Percentiles rank a stretch among this genome's conserved stretches.
phyloP scores from a whole-genome alignment of 2,113 vertebrate species.

The Morone saxatilis region DNA sequence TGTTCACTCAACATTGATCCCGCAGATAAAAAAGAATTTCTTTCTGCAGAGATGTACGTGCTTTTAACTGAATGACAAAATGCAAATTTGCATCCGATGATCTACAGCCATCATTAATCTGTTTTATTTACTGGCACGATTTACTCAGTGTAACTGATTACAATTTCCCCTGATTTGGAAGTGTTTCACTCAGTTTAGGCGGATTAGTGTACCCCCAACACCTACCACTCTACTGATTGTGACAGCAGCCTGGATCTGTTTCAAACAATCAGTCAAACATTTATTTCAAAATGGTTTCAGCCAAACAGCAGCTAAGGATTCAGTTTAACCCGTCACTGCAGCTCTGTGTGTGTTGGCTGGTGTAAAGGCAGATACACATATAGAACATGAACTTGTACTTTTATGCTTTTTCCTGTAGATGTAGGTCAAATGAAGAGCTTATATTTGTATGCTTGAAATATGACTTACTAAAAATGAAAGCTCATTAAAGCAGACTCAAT shows the following conservation, averaged over 20 bases:
- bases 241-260: conserved; percentile 22
- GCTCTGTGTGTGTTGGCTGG: background rate
- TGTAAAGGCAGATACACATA: background rate
- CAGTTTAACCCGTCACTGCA: background rate
- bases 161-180: conserved; percentile 9
- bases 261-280: conserved; percentile 8
- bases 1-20: background rate
- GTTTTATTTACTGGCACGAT: conserved; percentile 2
- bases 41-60: background rate
- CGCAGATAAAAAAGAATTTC: background rate
- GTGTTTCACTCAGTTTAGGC: conserved; percentile 6
- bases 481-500: background rate
- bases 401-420: background rate
- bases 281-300: background rate
- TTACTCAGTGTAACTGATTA: background rate
- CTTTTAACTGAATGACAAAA: background rate
- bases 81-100: background rate
- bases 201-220: conserved; percentile 27
- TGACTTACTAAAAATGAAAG: background rate
- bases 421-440: background rate
- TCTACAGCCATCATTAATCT: background rate
- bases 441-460: background rate
- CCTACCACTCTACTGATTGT: conserved; percentile 14
- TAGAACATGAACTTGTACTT: background rate
- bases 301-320: background rate